A percentile compares a stretch with the other conserved stretches of the same genome.
These are phyloP conservation scores for Ceriagrion tenellum DNA, from an alignment of 2,888 invertebrate genomes.

Conservation along the genomic window DNA sequence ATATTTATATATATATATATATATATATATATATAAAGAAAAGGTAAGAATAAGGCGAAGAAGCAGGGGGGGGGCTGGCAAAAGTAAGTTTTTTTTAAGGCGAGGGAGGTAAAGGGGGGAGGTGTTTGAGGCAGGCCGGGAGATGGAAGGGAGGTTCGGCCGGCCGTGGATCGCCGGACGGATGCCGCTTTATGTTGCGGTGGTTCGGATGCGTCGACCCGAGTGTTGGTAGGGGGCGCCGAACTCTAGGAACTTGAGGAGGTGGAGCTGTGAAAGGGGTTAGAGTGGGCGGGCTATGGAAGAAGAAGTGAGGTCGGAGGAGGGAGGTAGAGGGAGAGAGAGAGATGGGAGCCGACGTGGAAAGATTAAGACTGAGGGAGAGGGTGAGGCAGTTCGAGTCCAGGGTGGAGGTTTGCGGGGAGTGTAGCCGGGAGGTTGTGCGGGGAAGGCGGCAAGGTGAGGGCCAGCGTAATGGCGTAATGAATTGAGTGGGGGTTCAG, in stretches of 20 bases:
- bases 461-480: not conserved
- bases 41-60: not conserved
- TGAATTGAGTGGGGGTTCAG: not conserved
- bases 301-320: no score
- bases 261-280: not conserved
- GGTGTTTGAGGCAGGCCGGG: not conserved
- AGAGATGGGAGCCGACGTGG: not conserved
- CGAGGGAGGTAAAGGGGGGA: not conserved
- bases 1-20: no score
- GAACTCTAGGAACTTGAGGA: not conserved
- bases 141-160: not conserved
- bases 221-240: slow-evolving; percentile 19
- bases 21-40: no score
- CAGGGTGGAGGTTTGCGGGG: not conserved
- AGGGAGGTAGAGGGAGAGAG: not conserved
- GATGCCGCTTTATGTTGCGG: not conserved
- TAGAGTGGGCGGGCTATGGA: not conserved
- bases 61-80: no score
- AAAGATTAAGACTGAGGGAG: not conserved
- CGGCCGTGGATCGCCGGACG: not conserved
- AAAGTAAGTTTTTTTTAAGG: not conserved
- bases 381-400: not conserved
- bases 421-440: not conserved
- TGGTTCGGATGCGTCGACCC: slow-evolving; percentile 35
- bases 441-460: not conserved